Evolutionary conservation across 1,140 invertebrate species (phyloP).

Genomic region (Drosophila tropicalis): DNA sequence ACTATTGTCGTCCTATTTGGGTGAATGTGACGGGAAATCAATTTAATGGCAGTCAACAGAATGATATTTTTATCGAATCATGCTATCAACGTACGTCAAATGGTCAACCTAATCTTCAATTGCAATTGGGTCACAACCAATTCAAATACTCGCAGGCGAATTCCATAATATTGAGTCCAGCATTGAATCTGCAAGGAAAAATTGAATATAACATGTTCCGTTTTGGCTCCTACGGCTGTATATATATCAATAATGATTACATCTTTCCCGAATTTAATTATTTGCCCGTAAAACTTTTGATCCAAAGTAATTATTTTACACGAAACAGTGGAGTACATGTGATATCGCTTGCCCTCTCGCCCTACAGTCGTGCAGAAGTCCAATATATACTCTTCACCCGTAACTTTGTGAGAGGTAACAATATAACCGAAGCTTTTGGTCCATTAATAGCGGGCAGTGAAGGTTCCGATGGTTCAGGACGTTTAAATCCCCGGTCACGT

Average conservation of each 20-base stretch:
- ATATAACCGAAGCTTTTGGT: conserved; percentile 93
- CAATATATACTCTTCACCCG: conserved; percentile 94
- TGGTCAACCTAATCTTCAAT: conserved; percentile 84
- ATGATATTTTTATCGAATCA: conserved; percentile 90
- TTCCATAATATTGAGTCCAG: conserved; percentile 91
- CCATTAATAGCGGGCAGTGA: conserved; percentile 86
- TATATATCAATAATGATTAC: conserved; percentile 92
- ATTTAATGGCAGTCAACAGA: conserved; percentile 90
- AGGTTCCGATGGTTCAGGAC: conserved; percentile 75
- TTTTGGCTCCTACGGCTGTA: conserved; percentile 91
- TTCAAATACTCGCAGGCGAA: conserved; percentile 91
- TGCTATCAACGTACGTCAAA: conserved; percentile 88
- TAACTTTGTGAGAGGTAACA: conserved; percentile 95
- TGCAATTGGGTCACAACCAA: conserved; percentile 94
- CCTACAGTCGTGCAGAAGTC: conserved; percentile 88
- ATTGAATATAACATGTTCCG: conserved; percentile 95
- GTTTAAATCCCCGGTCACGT: conserved; percentile 92
- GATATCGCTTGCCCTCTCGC: conserved; percentile 92
- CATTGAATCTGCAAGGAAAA: conserved; percentile 90
- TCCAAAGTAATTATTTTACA: conserved; percentile 95
- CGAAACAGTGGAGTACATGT: conserved; percentile 94
- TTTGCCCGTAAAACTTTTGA: conserved; percentile 88
- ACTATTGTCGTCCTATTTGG: conserved; percentile 89
- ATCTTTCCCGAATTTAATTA: conserved; percentile 89
- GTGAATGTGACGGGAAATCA: conserved; percentile 94